phyloP scores from a whole-genome alignment of 23 tunicate genomes.

The Botrylloides violaceus region DNA sequence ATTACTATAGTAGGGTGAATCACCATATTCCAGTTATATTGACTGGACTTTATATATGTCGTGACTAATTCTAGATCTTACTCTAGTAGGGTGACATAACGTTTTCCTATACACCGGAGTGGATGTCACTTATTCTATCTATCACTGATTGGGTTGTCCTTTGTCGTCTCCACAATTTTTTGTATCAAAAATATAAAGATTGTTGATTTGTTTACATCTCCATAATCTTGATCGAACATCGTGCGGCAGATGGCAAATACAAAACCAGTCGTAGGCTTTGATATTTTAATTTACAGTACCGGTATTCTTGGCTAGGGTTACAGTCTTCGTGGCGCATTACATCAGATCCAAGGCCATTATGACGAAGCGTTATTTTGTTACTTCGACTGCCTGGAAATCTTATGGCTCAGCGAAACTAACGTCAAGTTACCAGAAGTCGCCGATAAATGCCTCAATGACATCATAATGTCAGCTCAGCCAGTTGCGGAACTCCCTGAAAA shows the following conservation, averaged over 20 bases:
- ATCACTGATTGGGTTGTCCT: no score
- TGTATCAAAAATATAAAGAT: not conserved
- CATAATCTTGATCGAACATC: no score
- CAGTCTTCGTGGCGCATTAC: conserved; percentile 2
- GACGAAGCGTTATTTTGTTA: conserved; percentile 26
- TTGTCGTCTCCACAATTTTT: no score
- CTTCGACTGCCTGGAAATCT: conserved; percentile 23
- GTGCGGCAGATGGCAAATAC: no score
- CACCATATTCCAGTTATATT: no score
- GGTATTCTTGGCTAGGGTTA: conserved; percentile 10
- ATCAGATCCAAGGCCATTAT: conserved; percentile 22
- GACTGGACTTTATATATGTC: no score
- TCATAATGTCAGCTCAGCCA: conserved; percentile 25
- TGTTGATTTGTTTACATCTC: not conserved
- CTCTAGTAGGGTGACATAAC: no score
- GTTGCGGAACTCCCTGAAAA: conserved; percentile 12
- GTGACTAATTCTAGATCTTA: no score
- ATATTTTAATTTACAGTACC: not conserved
- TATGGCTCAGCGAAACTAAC: conserved; percentile 10
- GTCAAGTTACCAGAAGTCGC: not conserved
- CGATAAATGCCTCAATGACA: conserved; percentile 12
- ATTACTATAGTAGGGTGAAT: no score
- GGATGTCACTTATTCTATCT: no score
- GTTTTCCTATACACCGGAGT: no score
- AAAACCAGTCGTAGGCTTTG: not conserved